Percentiles rank a stretch among this genome's conserved stretches.
These are phyloP conservation scores for Clarias magur DNA, from an alignment of 2,113 vertebrate species.

Conservation along the genomic window DNA sequence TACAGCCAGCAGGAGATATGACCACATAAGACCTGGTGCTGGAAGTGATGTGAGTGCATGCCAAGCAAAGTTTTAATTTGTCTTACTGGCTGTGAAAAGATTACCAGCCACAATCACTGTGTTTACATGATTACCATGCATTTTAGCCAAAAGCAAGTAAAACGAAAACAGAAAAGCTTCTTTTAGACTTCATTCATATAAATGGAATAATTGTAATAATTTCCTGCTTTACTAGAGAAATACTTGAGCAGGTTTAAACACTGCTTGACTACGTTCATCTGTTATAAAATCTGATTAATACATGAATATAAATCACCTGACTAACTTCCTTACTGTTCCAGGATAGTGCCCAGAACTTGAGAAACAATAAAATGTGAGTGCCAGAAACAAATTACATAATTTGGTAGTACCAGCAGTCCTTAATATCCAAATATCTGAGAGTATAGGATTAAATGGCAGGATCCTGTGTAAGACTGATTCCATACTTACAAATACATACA, in stretches of 20 bases:
- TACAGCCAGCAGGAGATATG: constrained; percentile 23
- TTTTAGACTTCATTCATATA: neutral
- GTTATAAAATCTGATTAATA: constrained; percentile 42
- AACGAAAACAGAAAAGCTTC: neutral
- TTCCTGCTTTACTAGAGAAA: neutral
- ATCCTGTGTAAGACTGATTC: too few species aligned
- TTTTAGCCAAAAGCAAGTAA: constrained; percentile 59
- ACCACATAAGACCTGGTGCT: constrained; percentile 12
- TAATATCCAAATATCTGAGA: neutral
- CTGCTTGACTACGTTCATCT: neutral
- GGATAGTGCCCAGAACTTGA: neutral
- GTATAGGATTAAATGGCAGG: neutral
- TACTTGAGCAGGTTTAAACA: constrained; percentile 17
- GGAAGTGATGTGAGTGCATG: constrained; percentile 5
- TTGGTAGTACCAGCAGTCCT: neutral
- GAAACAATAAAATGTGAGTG: neutral
- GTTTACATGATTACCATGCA: neutral
- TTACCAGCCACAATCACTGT: neutral
- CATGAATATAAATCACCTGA: constrained; percentile 43
- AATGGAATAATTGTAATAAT: neutral
- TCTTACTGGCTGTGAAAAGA: neutral
- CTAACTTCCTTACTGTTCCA: neutral
- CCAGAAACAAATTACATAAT: neutral
- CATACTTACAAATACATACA: neutral
- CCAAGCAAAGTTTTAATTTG: neutral